Percentiles rank a stretch among this genome's conserved stretches.
These are phyloP conservation scores for Pinna nobilis DNA, from an alignment of 1,140 invertebrate species.

Conservation along the genomic window DNA sequence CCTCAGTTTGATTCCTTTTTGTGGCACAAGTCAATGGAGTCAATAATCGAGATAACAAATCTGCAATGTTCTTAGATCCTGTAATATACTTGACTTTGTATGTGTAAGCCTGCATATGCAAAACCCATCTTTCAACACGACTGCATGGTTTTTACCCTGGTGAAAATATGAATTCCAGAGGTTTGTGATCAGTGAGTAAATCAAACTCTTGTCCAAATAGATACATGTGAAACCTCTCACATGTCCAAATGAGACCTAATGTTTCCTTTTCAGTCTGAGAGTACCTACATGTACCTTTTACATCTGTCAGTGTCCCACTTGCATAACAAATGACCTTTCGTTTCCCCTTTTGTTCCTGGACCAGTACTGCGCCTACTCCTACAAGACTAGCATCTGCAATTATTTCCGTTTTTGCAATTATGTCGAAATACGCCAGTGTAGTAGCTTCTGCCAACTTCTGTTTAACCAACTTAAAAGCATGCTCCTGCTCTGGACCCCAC, in stretches of 20 bases:
- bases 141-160: slow-evolving; percentile 41
- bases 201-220: slow-evolving; percentile 68
- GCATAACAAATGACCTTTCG: slow-evolving; percentile 48
- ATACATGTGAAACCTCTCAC: slow-evolving; percentile 73
- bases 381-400: slow-evolving; percentile 58
- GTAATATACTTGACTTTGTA: no score
- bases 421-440: slow-evolving; percentile 47
- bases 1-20: slow-evolving; percentile 17
- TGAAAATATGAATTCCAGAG: slow-evolving; percentile 40
- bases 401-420: slow-evolving; percentile 56
- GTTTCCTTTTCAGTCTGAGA: slow-evolving; percentile 73
- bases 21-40: background rate
- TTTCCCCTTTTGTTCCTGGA: slow-evolving; percentile 14
- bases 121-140: slow-evolving; percentile 49
- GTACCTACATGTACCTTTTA: slow-evolving; percentile 60
- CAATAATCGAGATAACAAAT: slow-evolving; percentile 26
- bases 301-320: slow-evolving; percentile 33
- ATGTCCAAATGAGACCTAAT: slow-evolving; percentile 71
- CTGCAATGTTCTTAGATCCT: slow-evolving; percentile 35
- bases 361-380: slow-evolving; percentile 47
- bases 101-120: slow-evolving; percentile 33
- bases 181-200: slow-evolving; percentile 70
- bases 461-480: slow-evolving; percentile 54
- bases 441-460: slow-evolving; percentile 20
- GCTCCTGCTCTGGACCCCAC: slow-evolving; percentile 21